A percentile compares a stretch with the other conserved stretches of the same genome.
Conservation (phyloP, 2,113 vertebrate species). For the Marmota flaviventris region DNA sequence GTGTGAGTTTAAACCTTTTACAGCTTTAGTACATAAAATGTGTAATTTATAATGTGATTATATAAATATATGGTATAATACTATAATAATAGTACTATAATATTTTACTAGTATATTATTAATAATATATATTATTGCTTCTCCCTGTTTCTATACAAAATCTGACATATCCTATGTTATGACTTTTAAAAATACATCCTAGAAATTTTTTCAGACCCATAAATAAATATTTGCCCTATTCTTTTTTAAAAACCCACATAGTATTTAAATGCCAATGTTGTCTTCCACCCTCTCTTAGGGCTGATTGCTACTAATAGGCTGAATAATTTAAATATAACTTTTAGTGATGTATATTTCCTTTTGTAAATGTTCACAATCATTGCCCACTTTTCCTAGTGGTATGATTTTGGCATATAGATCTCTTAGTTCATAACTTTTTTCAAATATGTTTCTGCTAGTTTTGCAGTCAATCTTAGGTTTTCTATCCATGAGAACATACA, state of each 20-base stretch:
- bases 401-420: background rate
- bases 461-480: background rate
- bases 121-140: background rate
- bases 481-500: background rate
- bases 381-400: background rate
- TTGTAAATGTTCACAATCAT: background rate
- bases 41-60: background rate
- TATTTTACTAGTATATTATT: background rate
- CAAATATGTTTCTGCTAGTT: background rate
- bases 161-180: background rate
- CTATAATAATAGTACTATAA: no score
- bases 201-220: background rate
- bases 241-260: background rate
- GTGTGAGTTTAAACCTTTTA: background rate
- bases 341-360: background rate
- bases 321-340: background rate
- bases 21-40: background rate
- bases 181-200: background rate
- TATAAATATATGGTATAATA: background rate
- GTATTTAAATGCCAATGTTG: background rate
- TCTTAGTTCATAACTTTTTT: background rate
- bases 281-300: background rate
- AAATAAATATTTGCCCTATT: background rate
- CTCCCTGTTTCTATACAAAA: background rate
- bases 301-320: background rate